Evolutionary conservation across 1,140 invertebrate genomes (phyloP), one percentile per base, ranked within the genome.

Genomic region (Rhyacophila brunnea): DNA sequence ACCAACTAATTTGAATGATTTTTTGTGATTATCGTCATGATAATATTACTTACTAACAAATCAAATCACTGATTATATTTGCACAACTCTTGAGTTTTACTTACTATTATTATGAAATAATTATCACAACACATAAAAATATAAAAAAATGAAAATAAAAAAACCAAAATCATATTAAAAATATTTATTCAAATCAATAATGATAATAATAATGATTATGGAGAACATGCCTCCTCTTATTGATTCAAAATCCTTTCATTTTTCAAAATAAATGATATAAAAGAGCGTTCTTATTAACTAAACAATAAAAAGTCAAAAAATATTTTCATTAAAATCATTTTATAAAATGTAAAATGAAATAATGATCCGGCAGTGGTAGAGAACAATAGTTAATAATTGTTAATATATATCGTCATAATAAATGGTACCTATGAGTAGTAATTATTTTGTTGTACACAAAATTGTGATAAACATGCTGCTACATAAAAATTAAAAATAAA

Each of bases 11-110:
- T 28, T 28, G 9, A 28, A 28, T 28, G 4, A 9, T 28, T 28
- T 55, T 15, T 23, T 55, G 43, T 28, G 44, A 17, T 35, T 55
- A 28, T 46, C 18, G 23, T 19, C n/a, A 48, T 17, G 11, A 45
- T 45, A 19, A 45, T 48, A 32, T 32, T 48, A 23, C 15, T 38
- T 9, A 15, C 36, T 50, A 35, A 20, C 48, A 50, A 35, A 20
- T 35, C 23, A 28, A 28, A 28, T 28, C 23, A 28, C 23, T 28
- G 3, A 9, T 28, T 15, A 40, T 13, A 5, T 40, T 40, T 40
- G 38, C 38, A 40, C 38, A 40, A 40, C 38, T 40, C 38, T 40
- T 15, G 38, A 40, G 38, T 40, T n/a, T 40, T n/a, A 28, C 23
- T 40, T 28, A 28, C n/a, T 40, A 40, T 13, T 40, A n/a, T 40